Evolutionary conservation across 2,797 vertebrate species (phyloP), one percentile per base, ranked within the genome.

Genomic region (Valencia hispanica): DNA sequence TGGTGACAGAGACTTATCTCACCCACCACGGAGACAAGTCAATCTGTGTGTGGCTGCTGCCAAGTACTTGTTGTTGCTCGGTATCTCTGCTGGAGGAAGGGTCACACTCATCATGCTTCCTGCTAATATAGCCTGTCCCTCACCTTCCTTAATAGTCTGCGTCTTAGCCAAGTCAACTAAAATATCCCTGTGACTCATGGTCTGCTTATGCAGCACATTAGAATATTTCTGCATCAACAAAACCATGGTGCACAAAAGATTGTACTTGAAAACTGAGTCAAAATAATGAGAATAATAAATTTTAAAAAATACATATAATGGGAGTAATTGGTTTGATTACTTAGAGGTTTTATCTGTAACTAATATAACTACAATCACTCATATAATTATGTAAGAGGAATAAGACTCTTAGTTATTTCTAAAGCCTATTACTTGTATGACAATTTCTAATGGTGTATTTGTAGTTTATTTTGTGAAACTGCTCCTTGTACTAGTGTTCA

Each of bases 1-100:
- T 71, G 74, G 66, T 92, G 92, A 93, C 93, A 91, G 80, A 92
- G 91, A 92, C 89, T 84, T 89, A 93, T 94, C 86, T 87, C 82
- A 45, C 74, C 84, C 75, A 53, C 82, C 71, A 86, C 79, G 81
- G 84, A 87, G 90, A 91, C 79, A n/a, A 91, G 91, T 93, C 91
- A 88, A 87, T 92, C 92, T 90, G 86, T 10, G 82, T 2, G 61
- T 68, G 79, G 73, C 81, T 32, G 53, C n/a, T 90, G 92, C 90
- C 93, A 92, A 90, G 83, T 82, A 59, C 86, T 87, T 82, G 88
- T 83, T 91, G 88, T 87, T 55, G 48, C 78, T 86, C 81, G 78
- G 79, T 88, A 80, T 87, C 84, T 81, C 82, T 73, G 89, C 86
- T 87, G 84, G 86, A 87, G 81, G 84, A 85, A 80, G 84, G 83